Evolutionary conservation across 2,888 invertebrate genomes (phyloP).

Genomic region (Bruchidius siliquastri): DNA sequence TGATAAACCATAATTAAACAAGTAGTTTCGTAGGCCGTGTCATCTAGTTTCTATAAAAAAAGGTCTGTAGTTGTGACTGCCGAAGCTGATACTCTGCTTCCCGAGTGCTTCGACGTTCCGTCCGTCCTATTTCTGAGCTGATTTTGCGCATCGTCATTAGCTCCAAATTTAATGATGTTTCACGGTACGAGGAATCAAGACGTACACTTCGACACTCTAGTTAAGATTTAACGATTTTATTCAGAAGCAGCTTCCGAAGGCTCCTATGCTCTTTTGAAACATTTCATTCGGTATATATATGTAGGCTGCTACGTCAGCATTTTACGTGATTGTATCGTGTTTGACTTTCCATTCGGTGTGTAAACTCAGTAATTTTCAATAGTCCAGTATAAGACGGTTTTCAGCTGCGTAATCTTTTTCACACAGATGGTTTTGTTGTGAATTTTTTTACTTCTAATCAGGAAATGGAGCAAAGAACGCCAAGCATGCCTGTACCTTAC

Average conservation of each 20-base stretch:
- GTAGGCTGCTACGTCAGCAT: neutral
- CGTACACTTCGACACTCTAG: slow-evolving; percentile 33
- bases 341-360: neutral
- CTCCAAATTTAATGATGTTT: slow-evolving; percentile 40
- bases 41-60: neutral
- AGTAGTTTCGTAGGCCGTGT: no score
- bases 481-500: no score
- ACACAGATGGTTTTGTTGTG: no score
- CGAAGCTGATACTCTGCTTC: neutral
- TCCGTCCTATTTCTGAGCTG: slow-evolving; percentile 16
- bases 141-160: slow-evolving; percentile 32
- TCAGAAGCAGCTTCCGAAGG: slow-evolving; percentile 5
- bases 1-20: no score
- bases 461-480: no score
- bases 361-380: no score
- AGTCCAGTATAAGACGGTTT: no score
- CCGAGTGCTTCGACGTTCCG: neutral
- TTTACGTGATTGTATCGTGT: neutral
- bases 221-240: slow-evolving; percentile 38
- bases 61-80: neutral
- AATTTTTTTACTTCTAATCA: no score
- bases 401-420: no score
- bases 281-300: neutral
- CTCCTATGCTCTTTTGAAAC: neutral
- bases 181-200: slow-evolving; percentile 36